phyloP scores from a whole-genome alignment of 2,888 invertebrate genomes.

The Unio delphinus region DNA sequence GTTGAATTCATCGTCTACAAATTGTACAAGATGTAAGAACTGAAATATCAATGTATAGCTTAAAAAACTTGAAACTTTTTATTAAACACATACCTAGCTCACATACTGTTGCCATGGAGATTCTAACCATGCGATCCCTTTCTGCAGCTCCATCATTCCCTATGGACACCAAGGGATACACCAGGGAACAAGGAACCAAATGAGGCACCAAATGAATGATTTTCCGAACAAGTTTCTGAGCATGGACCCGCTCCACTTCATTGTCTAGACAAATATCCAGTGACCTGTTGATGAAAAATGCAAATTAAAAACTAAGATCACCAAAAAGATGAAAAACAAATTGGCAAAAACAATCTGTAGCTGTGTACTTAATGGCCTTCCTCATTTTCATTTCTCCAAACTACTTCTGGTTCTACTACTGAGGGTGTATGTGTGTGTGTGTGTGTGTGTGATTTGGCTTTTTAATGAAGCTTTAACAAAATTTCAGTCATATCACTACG shows the following conservation, averaged over 20 bases:
- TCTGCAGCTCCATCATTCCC: conserved; percentile 85
- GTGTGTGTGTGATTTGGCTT: no score
- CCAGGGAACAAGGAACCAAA: conserved; percentile 82
- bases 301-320: neutral
- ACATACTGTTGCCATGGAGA: conserved; percentile 88
- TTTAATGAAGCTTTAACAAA: no score
- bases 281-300: conserved; percentile 76
- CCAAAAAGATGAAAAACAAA: no score
- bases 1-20: no score
- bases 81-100: conserved; percentile 81
- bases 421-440: no score
- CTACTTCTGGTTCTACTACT: no score
- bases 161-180: conserved; percentile 86
- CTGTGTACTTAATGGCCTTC: no score
- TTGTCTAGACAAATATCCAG: conserved; percentile 91
- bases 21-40: no score
- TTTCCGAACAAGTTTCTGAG: conserved; percentile 85
- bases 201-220: conserved; percentile 79
- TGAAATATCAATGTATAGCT: no score
- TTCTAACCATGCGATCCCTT: conserved; percentile 86
- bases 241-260: conserved; percentile 87
- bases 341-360: no score
- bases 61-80: no score
- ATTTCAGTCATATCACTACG: no score
- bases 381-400: neutral